Percentiles rank a stretch among this genome's conserved stretches.
These are phyloP conservation scores for Hylaeus anthracinus DNA, from an alignment of 1,140 invertebrate species.

Conservation along the genomic window DNA sequence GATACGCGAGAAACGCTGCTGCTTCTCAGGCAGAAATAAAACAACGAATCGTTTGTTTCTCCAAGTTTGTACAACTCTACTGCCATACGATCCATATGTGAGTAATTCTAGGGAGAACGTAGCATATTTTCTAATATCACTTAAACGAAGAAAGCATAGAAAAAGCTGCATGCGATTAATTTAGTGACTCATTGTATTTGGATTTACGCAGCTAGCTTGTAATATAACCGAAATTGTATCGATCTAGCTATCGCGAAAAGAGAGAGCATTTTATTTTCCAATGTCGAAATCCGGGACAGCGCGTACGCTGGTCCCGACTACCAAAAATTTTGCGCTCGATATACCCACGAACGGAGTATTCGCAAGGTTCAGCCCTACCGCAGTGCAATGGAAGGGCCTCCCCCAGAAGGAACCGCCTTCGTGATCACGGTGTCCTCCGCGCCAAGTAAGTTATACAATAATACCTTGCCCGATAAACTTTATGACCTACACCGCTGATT, in stretches of 20 bases:
- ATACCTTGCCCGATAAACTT: neutral
- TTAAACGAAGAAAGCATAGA: too few relatives aligned
- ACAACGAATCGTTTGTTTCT: neutral
- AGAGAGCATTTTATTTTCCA: slow-evolving; percentile 50
- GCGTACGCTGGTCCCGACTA: slow-evolving; percentile 84
- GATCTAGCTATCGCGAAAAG: too few relatives aligned
- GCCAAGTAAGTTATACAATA: slow-evolving; percentile 83
- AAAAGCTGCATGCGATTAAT: too few relatives aligned
- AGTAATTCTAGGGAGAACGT: too few relatives aligned
- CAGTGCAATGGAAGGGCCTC: slow-evolving; percentile 85
- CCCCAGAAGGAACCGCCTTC: slow-evolving; percentile 85
- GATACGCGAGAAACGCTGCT: slow-evolving; percentile 31
- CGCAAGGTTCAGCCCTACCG: slow-evolving; percentile 84
- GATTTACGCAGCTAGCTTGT: neutral
- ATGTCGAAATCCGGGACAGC: slow-evolving; percentile 78
- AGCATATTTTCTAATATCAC: too few relatives aligned
- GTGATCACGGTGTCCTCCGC: slow-evolving; percentile 84
- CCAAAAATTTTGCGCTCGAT: slow-evolving; percentile 85
- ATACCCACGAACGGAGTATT: slow-evolving; percentile 83
- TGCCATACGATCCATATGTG: too few relatives aligned
- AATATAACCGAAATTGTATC: too few relatives aligned
- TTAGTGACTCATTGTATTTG: too few relatives aligned
- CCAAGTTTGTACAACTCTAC: too few relatives aligned
- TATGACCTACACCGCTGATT: slow-evolving; percentile 41
- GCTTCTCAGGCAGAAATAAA: neutral